Percentiles rank a stretch among this genome's conserved stretches.
These are phyloP conservation scores for Callochromis pleurospilus DNA, from an alignment of 2,113 vertebrate species.

Conservation along the genomic window DNA sequence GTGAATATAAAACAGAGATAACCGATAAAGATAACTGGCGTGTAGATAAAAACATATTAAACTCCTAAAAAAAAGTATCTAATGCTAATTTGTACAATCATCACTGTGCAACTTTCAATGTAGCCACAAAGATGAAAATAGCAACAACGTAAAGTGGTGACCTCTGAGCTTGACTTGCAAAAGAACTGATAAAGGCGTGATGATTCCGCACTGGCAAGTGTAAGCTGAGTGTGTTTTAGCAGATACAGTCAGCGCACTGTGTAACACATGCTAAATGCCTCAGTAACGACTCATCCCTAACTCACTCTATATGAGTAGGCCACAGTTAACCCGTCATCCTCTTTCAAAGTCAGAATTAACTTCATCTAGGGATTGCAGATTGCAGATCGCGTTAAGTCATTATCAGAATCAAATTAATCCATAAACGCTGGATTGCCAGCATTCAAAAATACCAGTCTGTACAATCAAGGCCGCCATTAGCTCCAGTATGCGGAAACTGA, in stretches of 20 bases:
- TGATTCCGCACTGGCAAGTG: background rate
- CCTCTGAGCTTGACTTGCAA: background rate
- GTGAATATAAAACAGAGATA: background rate
- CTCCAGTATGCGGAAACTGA: background rate
- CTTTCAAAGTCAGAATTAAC: background rate
- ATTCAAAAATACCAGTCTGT: background rate
- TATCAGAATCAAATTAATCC: background rate
- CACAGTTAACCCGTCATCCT: background rate
- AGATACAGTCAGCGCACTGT: background rate
- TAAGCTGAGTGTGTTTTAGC: background rate
- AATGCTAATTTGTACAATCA: background rate
- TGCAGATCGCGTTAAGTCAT: background rate
- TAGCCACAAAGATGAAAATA: background rate
- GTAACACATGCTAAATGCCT: constrained; percentile 1
- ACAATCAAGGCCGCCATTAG: background rate
- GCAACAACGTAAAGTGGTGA: background rate
- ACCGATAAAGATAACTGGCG: background rate
- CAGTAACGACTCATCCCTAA: background rate
- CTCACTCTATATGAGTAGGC: background rate
- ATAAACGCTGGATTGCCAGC: background rate
- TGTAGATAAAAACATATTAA: background rate
- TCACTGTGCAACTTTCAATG: background rate
- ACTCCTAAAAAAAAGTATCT: background rate
- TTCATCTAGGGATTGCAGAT: background rate
- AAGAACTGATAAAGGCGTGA: background rate